Conservation (phyloP, 2,113 vertebrate genomes). For the Dipodomys spectabilis region DNA sequence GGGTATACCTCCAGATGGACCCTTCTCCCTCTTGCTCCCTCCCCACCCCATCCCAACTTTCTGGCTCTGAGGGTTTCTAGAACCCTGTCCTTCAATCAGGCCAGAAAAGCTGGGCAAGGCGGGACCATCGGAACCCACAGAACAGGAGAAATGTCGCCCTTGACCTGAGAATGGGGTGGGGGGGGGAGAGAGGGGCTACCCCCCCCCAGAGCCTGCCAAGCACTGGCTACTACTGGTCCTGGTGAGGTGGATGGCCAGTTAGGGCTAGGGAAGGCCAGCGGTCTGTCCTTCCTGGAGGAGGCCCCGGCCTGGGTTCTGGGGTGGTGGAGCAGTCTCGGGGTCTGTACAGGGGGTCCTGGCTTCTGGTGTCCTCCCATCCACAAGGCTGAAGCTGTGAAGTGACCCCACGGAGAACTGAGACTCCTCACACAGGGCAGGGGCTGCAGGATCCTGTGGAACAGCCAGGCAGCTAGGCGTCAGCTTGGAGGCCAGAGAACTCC, state of each 20-base stretch:
- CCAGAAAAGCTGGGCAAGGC: neutral
- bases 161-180: conserved; percentile 93
- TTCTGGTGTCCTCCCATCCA: conserved; percentile 83
- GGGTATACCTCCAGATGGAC: too few relatives aligned
- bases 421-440: conserved; percentile 80
- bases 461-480: neutral
- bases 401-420: conserved; percentile 91
- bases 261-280: conserved; percentile 26
- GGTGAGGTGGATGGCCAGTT: neutral
- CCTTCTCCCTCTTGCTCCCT: too few relatives aligned
- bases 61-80: neutral
- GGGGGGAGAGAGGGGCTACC: conserved; percentile 76
- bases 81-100: conserved; percentile 64
- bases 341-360: conserved; percentile 65
- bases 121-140: neutral
- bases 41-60: too few relatives aligned
- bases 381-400: conserved; percentile 88
- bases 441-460: conserved; percentile 81
- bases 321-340: neutral
- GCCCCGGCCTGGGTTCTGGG: neutral
- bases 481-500: neutral
- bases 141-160: conserved; percentile 86
- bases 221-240: neutral
- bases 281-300: conserved; percentile 82
- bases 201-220: conserved; percentile 39